Evolutionary conservation across 2,888 invertebrate genomes (phyloP).

Genomic region (Andrena flavipes): DNA sequence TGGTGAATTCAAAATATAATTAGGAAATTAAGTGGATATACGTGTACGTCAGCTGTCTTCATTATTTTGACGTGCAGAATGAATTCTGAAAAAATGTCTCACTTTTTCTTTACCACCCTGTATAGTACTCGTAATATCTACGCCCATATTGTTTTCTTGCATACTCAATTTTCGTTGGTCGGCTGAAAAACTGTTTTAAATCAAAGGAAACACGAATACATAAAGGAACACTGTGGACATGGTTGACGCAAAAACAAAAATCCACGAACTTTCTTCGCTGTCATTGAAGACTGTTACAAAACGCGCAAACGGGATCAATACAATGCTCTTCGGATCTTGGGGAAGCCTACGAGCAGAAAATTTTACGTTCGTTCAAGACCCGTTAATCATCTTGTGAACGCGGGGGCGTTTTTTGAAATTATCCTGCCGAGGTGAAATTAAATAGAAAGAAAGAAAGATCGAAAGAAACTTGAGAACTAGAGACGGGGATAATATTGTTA

Average conservation of each 20-base stretch:
- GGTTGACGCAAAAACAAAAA: constrained; percentile 10
- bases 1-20: too few species aligned
- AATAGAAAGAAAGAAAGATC: not conserved
- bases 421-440: not conserved
- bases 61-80: too few species aligned
- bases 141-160: too few species aligned
- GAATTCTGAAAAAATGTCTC: too few species aligned
- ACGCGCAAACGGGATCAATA: constrained; percentile 80
- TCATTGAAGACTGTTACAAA: constrained; percentile 71
- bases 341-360: not conserved
- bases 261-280: constrained; percentile 28
- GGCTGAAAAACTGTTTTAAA: too few species aligned
- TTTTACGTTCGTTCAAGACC: not conserved
- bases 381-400: constrained; percentile 1
- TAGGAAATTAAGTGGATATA: too few species aligned
- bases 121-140: too few species aligned
- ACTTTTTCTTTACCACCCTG: too few species aligned
- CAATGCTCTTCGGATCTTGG: constrained; percentile 68
- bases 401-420: constrained; percentile 2
- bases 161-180: too few species aligned
- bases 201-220: too few species aligned
- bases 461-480: not conserved
- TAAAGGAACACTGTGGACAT: not conserved
- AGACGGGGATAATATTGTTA: constrained; percentile 58
- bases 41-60: too few species aligned